These are phyloP conservation scores for Eurytemora carolleeae DNA, from an alignment of 1,140 invertebrate species.

Conservation along the genomic window DNA sequence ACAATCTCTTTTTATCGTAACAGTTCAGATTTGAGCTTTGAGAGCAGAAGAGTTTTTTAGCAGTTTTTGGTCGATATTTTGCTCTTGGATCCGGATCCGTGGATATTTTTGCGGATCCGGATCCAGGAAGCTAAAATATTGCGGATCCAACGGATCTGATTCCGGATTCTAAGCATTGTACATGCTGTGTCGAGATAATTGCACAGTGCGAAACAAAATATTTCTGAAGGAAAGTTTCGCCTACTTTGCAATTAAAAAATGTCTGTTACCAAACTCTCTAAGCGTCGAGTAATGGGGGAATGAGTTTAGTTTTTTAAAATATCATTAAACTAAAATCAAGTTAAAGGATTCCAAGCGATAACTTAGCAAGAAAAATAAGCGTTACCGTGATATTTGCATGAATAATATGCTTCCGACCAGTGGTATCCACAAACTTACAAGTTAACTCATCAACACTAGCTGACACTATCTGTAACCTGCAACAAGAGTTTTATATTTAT, in stretches of 20 bases:
- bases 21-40: too few relatives aligned
- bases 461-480: conserved; percentile 84
- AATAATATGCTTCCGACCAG: conserved; percentile 83
- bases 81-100: too few relatives aligned
- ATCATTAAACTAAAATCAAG: too few relatives aligned
- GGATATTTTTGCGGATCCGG: too few relatives aligned
- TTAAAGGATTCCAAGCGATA: neutral
- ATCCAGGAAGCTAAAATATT: too few relatives aligned
- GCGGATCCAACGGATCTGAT: too few relatives aligned
- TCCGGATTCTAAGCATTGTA: neutral
- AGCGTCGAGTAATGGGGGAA: neutral
- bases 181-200: conserved; percentile 1
- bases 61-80: too few relatives aligned
- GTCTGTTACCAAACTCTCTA: neutral
- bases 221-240: neutral
- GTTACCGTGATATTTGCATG: conserved; percentile 92
- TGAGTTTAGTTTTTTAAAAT: neutral
- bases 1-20: too few relatives aligned
- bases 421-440: conserved; percentile 80
- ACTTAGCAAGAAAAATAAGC: neutral
- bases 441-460: conserved; percentile 93
- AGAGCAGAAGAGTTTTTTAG: too few relatives aligned
- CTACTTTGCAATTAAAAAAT: neutral
- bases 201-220: neutral
- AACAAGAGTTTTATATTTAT: too few relatives aligned